Base-by-base conservation (phyloP, 2,888 invertebrate genomes). In the Plemyria rubiginata region DNA sequence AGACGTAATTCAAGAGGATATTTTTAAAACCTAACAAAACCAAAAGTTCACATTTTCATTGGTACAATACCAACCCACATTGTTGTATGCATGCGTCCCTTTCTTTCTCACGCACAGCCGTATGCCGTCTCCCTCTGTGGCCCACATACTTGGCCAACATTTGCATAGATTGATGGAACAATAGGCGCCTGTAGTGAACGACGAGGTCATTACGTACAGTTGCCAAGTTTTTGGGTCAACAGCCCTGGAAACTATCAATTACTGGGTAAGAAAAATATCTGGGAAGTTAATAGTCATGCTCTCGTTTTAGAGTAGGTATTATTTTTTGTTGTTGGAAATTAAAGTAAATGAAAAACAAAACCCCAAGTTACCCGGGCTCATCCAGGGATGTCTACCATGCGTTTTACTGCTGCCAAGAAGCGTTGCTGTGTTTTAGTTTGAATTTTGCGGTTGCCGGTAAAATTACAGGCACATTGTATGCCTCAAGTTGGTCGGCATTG, bases 121-220 rank as follows among this genome's bases (percentile, higher is more conserved):
- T 38, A 22, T 22, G 5, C 15, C 8, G 12, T 13, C 63, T 51
- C 58, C 32, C 60, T 46, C 59, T 29, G 38, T 54, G 65, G 29
- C 60, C 54, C 54, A 60, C 57, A 65, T 54, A 51, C 57, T 54
- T 57, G 56, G 60, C 57, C 60, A 65, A 46, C 65, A 65, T 65
- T 65, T 57, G 60, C 65, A 65, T 60, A 60, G 60, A 60, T 65
- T 65, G 65, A 65, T 65, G 65, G 57, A 65, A 65, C 65, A 65
- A 65, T 60, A 58, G 64, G 57, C 65, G 52, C 43, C 60, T 60
- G 64, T 60, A 50, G 54, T 54, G 53, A 65, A 65, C 64, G 64
- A 57, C 60, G 57, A 22, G 46, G 57, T 65, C 65, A 61, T 65
- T 65, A 65, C 60, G 50, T 50, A 65, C 65, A 54, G 65, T 65